Percentiles rank a stretch among this genome's conserved stretches.
These are phyloP conservation scores for Cheilosia pagana DNA, from an alignment of 2,888 invertebrate genomes.

Conservation along the genomic window DNA sequence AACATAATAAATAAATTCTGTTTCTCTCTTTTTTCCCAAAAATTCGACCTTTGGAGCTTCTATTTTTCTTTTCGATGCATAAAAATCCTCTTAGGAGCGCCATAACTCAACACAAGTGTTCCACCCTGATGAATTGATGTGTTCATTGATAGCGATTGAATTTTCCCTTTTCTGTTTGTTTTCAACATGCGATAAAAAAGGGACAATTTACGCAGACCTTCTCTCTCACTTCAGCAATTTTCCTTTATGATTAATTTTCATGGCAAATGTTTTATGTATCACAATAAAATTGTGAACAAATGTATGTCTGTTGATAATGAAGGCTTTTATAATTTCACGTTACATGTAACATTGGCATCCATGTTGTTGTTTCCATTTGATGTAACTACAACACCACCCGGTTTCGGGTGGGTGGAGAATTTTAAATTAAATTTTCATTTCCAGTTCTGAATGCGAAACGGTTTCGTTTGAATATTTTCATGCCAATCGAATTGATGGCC, in stretches of 20 bases:
- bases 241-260: slow-evolving; percentile 51
- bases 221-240: slow-evolving; percentile 32
- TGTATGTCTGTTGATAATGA: neutral
- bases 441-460: neutral
- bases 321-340: neutral
- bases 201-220: neutral
- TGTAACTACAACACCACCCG: no score
- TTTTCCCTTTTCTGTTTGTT: neutral
- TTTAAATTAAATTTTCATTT: slow-evolving; percentile 41
- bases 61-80: neutral
- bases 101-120: slow-evolving; percentile 23
- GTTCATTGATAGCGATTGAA: slow-evolving; percentile 29
- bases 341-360: no score
- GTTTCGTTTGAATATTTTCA: neutral
- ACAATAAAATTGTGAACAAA: slow-evolving; percentile 6
- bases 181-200: slow-evolving; percentile 17
- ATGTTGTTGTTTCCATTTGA: neutral
- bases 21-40: neutral
- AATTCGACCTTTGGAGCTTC: neutral
- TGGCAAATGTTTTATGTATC: slow-evolving; percentile 14
- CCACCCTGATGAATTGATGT: slow-evolving; percentile 36
- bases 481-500: slow-evolving; percentile 32
- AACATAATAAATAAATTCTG: neutral
- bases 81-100: slow-evolving; percentile 19
- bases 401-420: neutral